Base-by-base conservation (phyloP, 2,888 invertebrate genomes). In the Spodoptera picta region DNA sequence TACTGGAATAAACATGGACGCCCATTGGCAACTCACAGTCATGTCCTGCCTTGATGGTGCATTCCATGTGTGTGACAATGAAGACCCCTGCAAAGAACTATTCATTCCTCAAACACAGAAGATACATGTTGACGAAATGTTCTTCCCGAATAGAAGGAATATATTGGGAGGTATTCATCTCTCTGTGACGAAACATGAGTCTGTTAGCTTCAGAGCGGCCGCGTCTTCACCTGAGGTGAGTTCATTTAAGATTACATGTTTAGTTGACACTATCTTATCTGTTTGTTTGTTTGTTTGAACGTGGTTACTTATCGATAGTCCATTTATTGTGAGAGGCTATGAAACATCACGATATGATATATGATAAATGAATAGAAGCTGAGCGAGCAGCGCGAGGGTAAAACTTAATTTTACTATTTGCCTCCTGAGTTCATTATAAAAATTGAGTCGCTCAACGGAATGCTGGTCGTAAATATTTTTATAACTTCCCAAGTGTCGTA, bases 31-130 rank as follows among this genome's bases (percentile, higher is more conserved):
- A 59, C 75, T 94, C 0, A 91, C 91, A 0, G 82, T 94, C 0
- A 81, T 94, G 11, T 79, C 87, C 0, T 87, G 87, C 4, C 74
- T 82, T 0, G 81, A 83, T 0, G 83, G 85, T 0, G 80, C 79
- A 0, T 94, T 94, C 73, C 94, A 94, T 61, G 52, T 89, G 4
- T 94, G 94, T 45, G 92, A 93, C 65, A 91, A 88, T 10, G 87
- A 89, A 0, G 83, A 84, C 0, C 19, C 43, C 1, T 93, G 93
- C 73, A 86, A 75, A 0, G 89, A 89, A 44, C 9, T 75, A 1
- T 74, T 83, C 3, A 61, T 93, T 1, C 79, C 81, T 0, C 61
- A 83, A 0, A 77, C 90, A 0, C 65, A 52, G 1, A 94, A 93
- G 66, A 44, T 92, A 27, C 91, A 89, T 47, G 55, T 92, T 2